phyloP scores from a whole-genome alignment of 2,113 vertebrate genomes.

The Motacilla alba region DNA sequence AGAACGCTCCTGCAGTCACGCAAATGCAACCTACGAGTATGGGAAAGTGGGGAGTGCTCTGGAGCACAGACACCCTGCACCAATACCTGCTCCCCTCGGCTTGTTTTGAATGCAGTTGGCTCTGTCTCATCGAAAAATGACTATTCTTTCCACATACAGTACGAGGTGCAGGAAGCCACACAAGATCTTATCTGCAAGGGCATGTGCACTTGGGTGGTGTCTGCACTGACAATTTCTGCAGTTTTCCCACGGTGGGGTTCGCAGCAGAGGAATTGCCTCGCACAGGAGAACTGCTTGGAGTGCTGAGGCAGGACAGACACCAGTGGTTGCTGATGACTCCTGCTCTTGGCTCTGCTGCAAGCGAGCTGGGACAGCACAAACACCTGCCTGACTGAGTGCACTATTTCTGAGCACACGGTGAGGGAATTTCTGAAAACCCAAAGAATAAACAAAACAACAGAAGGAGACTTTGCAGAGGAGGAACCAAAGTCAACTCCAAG shows the following conservation, averaged over 20 bases:
- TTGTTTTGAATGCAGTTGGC: background rate
- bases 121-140: conserved; percentile 40
- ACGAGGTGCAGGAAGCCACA: conserved; percentile 51
- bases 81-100: background rate
- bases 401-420: background rate
- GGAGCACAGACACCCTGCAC: background rate
- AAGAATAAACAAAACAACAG: background rate
- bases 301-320: background rate
- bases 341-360: background rate
- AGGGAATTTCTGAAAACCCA: background rate
- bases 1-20: background rate
- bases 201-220: conserved; percentile 52
- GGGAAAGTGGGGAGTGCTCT: background rate
- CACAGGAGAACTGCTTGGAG: background rate
- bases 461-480: background rate
- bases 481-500: background rate
- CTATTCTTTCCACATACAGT: conserved; percentile 29
- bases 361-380: background rate
- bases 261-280: conserved; percentile 2
- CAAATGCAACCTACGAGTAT: background rate
- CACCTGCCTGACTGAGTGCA: background rate
- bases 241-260: conserved; percentile 46
- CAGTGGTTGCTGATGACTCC: background rate
- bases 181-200: conserved; percentile 54
- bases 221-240: conserved; percentile 16